Percentiles rank a stretch among this genome's conserved stretches.
Evolutionary conservation across 2,797 vertebrate species (phyloP).

Genomic region (Syndactyla subalaris): DNA sequence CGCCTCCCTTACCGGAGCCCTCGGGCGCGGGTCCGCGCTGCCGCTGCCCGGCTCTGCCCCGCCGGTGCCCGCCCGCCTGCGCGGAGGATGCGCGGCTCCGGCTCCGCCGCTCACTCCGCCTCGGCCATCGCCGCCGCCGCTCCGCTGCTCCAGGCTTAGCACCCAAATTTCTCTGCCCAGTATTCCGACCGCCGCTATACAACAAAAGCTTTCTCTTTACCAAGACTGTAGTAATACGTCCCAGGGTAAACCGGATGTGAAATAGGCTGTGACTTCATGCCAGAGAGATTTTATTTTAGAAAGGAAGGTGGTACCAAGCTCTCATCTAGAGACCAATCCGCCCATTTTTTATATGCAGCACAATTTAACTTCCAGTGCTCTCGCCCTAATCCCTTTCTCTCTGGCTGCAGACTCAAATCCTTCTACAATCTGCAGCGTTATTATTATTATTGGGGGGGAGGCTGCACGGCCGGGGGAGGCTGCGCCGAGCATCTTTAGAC

Average conservation of each 20-base stretch:
- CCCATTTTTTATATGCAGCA: slow-evolving; percentile 93
- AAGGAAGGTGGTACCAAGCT: slow-evolving; percentile 89
- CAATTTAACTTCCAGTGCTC: slow-evolving; percentile 91
- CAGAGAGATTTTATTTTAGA: slow-evolving; percentile 89
- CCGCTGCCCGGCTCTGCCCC: slow-evolving; percentile 72
- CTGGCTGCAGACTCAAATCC: slow-evolving; percentile 86
- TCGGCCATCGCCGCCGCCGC: slow-evolving; percentile 84
- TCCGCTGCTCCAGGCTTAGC: slow-evolving; percentile 70
- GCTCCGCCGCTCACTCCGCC: slow-evolving; percentile 78
- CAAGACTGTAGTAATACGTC: slow-evolving; percentile 83
- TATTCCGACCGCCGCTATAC: slow-evolving; percentile 73
- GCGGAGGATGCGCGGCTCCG: slow-evolving; percentile 77
- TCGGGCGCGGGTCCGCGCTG: slow-evolving; percentile 64
- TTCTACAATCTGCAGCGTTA: slow-evolving; percentile 80
- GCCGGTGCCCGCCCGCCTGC: slow-evolving; percentile 82
- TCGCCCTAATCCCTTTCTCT: slow-evolving; percentile 87
- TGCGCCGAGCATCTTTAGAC: not conserved
- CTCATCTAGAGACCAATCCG: slow-evolving; percentile 88
- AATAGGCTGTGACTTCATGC: slow-evolving; percentile 89
- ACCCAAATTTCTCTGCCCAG: slow-evolving; percentile 70
- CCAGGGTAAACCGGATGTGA: slow-evolving; percentile 87
- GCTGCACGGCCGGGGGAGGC: not conserved
- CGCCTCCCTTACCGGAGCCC: slow-evolving; percentile 75
- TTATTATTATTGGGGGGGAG: not conserved
- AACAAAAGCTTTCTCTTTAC: slow-evolving; percentile 79